Conservation (phyloP, 1,140 invertebrate species). For the Drosophila virilis region DNA sequence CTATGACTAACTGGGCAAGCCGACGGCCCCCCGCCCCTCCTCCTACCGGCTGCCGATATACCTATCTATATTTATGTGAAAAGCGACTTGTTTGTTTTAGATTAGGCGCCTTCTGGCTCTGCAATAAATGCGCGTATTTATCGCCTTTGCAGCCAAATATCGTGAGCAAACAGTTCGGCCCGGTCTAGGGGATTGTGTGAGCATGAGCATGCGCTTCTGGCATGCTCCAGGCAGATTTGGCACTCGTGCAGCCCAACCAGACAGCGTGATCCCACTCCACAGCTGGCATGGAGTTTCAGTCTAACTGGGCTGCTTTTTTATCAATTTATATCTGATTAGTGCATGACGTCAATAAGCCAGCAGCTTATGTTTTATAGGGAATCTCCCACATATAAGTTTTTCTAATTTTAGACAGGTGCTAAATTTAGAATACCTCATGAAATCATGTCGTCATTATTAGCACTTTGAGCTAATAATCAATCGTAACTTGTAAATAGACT, state of each 20-base stretch:
- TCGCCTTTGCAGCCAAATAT: conserved; percentile 28
- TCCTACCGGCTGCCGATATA: background rate
- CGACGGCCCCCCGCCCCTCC: background rate
- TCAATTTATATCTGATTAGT: too few relatives aligned
- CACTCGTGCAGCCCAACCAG: conserved; percentile 1
- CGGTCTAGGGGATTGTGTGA: background rate
- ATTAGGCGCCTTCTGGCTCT: conserved; percentile 21
- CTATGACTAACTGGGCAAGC: conserved; percentile 11
- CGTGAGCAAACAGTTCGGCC: conserved; percentile 39
- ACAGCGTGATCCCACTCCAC: conserved; percentile 4
- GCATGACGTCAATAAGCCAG: too few relatives aligned
- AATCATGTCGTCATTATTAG: too few relatives aligned
- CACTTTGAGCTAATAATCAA: too few relatives aligned
- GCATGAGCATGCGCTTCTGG: conserved; percentile 26
- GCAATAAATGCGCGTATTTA: conserved; percentile 8
- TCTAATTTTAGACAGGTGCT: too few relatives aligned
- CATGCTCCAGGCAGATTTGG: conserved; percentile 14
- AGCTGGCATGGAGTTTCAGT: too few relatives aligned
- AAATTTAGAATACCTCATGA: too few relatives aligned
- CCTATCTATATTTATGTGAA: background rate
- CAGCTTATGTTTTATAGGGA: too few relatives aligned
- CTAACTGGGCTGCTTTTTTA: too few relatives aligned
- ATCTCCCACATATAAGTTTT: too few relatives aligned
- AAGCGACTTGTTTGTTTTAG: conserved; percentile 37
- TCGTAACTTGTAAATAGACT: too few relatives aligned